Base-by-base conservation (phyloP, 1,140 invertebrate species). In the Diabrotica undecimpunctata region DNA sequence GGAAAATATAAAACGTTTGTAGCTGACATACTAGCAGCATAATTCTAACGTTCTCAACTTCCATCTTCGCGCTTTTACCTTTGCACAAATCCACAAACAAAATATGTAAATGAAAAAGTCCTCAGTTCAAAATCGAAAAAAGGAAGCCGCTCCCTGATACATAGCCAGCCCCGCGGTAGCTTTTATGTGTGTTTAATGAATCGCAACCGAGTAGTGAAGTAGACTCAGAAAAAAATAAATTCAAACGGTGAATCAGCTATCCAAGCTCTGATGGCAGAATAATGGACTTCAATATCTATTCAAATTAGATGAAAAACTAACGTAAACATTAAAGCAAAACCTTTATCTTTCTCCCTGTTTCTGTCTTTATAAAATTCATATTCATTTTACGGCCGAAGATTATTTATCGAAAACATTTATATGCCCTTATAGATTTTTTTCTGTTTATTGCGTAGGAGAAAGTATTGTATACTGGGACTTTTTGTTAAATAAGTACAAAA, bases 221-320 rank as follows among this genome's bases (percentile, higher is more conserved):
- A 25, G 25, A 25, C 25, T 25, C 25, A 46, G 0, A 46, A 39
- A 50, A 25, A 60, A 60, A 46, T 41, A 60, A 60, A 50, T 39
- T 14, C 46, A 46, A 10, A 13, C 38, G 41, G 12, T 25, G 58
- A 60, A 60, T 60, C 37, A 60, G 58, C 58, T 38, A 38, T 60
- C 39, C 39, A 46, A 0, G 8, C 13, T 13, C 11, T 60, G 58
- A 60, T 60, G 58, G 25, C 10, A 41, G 14, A 60, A 60, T 60
- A 60, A 60, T 60, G 39, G 58, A 60, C 58, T 51, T 13, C 58
- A 60, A 60, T 60, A 60, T 60, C 12, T 60, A 60, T 60, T 60
- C 58, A 60, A 60, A 60, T 60, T 50, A 60, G 58, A 14, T 7
- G 58, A 46, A 46, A n/a, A 46, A 46, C 41, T 46, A 46, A n/a